Base-by-base conservation (phyloP, 1,140 invertebrate species). In the Dendrolimus kikuchii region DNA sequence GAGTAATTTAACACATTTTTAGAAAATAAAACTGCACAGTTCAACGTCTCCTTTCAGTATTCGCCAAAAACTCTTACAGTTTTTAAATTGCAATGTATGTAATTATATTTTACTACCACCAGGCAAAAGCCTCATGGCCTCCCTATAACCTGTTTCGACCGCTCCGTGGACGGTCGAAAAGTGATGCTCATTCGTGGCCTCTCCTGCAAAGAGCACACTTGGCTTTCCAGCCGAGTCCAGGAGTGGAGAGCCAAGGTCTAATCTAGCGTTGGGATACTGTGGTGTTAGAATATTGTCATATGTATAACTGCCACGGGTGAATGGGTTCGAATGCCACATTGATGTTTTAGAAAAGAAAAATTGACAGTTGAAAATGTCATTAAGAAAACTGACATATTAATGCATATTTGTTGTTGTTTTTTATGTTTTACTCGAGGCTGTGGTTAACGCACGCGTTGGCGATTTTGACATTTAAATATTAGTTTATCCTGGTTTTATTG, bases 131-230 rank as follows among this genome's bases (percentile, higher is more conserved):
- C 89, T 82, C 55, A 92, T 87, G 8, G 93, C 93, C 82, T 95
- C 94, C 49, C 93, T 85, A 77, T 90, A 91, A 0, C 94, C 94
- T 41, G 89, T 90, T 77, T 93, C 91, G 7, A 93, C 83, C 4
- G 94, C 94, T 8, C 94, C 94, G 76, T 96, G 94, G 3, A 61
- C 59, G 0, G 93, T 95, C 7, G 92, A 93, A 73, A 90, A 95
- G 71, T 89, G 91, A 57, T 88, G 80, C 9, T 88, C 66, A 66
- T 91, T 88, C 0, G 92, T 92, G 3, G 92, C 91, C 60, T 71
- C 68, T 4, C 68, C 68, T 0, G 68, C 68, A 44, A 71, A 71
- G 5, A 71, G 58, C 5, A 71, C 55, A 0, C 68, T 45, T 0
- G 60, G 60, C 8, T 37, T 51, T 7, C 62, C 62, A 7, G 55